Base-by-base conservation (phyloP, 37 sponge, comb jelly and placozoan species). In the Aplysina aerophoba region DNA sequence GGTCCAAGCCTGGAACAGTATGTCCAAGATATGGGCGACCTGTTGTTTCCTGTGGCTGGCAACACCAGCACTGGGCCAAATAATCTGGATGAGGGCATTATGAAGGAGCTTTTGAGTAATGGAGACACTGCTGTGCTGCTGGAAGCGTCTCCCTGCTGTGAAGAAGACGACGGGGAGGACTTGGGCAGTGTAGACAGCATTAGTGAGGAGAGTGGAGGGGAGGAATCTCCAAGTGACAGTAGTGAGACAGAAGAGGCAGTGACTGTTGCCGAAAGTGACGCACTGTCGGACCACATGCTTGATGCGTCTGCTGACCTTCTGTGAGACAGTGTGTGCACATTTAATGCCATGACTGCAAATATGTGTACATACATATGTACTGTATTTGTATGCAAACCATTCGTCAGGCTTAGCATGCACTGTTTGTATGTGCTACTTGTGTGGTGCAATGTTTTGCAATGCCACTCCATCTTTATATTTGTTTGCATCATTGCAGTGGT, bases 1-100 rank as follows among this genome's bases (percentile, higher is more conserved):
- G 71, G 71, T 4, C 31, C 27, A 28, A 17, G 35, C 71, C 71
- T 69, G 71, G 34, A 69, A 31, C 71, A 69, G 71, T 69, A 69
- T 30, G 34, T 69, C 1, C 17, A 35, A 69, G 71, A 69, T 27
- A 31, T 69, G 28, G 71, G 71, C 34, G 34, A 16, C 33, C 28
- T 69, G 30, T 16, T 69, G 28, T 30, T 69, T n/a, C 27, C 71
- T 5, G 11, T 25, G 27, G 35, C 13, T 17, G 71, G 34, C 33
- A 31, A 3, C 17, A 1, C 13, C 2, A 4, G 34, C 4, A 35
- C 30, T 17, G 17, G 17, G 33, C 17, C 1, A 35, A 69, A 1
- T 27, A 31, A 31, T 30, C 4, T 69, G 17, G 35, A 35, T 30
- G 71, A 69, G 34, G 71, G 71, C 1, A n/a, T 69, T n/a, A 4